Conservation (phyloP, 2,888 invertebrate genomes). For the Aricia artaxerxes region DNA sequence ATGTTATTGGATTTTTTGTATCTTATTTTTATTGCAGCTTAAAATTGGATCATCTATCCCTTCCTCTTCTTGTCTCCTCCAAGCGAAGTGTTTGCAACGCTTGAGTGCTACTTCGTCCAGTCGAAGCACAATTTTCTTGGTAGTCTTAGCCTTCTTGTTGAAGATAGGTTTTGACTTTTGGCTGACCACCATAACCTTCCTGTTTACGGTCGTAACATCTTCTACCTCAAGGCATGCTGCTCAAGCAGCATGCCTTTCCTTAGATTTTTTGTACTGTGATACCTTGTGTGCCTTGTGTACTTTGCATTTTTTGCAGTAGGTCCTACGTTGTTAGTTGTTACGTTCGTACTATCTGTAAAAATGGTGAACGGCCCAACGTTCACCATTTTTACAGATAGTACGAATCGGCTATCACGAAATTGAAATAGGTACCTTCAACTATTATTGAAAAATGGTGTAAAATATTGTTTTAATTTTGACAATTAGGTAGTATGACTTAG, state of each 20-base stretch:
- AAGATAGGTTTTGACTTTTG: slow-evolving; percentile 96
- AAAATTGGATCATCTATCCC: slow-evolving; percentile 99
- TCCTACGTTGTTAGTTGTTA: slow-evolving; percentile 97
- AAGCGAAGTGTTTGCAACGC: slow-evolving; percentile 99
- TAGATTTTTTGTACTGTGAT: slow-evolving; percentile 99
- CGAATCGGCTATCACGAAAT: neutral
- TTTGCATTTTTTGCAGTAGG: slow-evolving; percentile 99
- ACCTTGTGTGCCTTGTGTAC: slow-evolving; percentile 99
- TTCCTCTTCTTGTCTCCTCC: slow-evolving; percentile 99
- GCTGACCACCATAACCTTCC: slow-evolving; percentile 98
- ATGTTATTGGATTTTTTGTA: slow-evolving; percentile 40
- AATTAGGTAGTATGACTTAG: no score
- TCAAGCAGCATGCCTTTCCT: slow-evolving; percentile 94
- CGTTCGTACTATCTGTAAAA: slow-evolving; percentile 91
- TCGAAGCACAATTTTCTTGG: slow-evolving; percentile 99
- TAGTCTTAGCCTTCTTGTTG: slow-evolving; percentile 99
- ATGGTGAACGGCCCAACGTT: slow-evolving; percentile 45
- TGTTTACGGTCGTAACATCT: slow-evolving; percentile 99
- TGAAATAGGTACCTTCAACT: neutral
- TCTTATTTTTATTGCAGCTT: slow-evolving; percentile 81
- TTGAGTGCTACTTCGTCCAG: slow-evolving; percentile 99
- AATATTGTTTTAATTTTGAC: no score
- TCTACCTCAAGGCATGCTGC: slow-evolving; percentile 86
- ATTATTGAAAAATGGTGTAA: no score
- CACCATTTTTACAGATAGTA: slow-evolving; percentile 34